Evolutionary conservation across 2,113 vertebrate species (phyloP).

Genomic region (Harpagus bidentatus): DNA sequence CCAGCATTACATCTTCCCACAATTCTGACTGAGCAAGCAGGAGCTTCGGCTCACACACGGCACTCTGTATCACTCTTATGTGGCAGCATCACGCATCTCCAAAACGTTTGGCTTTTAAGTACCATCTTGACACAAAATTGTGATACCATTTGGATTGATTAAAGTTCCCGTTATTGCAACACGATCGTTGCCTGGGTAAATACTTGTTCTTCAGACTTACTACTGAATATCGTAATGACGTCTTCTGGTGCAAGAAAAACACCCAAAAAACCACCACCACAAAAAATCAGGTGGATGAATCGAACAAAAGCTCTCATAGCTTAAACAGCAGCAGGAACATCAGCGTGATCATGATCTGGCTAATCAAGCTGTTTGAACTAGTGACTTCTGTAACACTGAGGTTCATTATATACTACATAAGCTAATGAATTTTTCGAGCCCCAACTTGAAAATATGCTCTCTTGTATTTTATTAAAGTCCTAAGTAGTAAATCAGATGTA

Average conservation of each 20-base stretch:
- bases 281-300: neutral
- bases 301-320: neutral
- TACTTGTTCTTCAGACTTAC: neutral
- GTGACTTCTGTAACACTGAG: neutral
- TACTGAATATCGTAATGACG: neutral
- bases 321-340: neutral
- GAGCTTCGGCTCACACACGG: accelerated
- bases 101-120: neutral
- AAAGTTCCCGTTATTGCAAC: neutral
- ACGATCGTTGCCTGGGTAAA: neutral
- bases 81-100: neutral
- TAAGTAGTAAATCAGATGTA: neutral
- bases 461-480: neutral
- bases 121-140: neutral
- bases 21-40: accelerated
- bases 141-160: neutral
- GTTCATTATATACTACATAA: neutral
- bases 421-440: neutral
- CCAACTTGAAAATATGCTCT: neutral
- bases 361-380: neutral
- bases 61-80: neutral
- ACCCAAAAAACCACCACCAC: neutral
- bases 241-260: neutral
- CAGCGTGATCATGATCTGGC: neutral
- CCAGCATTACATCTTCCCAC: too few species aligned